These are phyloP conservation scores for Linnaemya tessellans DNA, from an alignment of 2,888 invertebrate genomes.

Conservation along the genomic window DNA sequence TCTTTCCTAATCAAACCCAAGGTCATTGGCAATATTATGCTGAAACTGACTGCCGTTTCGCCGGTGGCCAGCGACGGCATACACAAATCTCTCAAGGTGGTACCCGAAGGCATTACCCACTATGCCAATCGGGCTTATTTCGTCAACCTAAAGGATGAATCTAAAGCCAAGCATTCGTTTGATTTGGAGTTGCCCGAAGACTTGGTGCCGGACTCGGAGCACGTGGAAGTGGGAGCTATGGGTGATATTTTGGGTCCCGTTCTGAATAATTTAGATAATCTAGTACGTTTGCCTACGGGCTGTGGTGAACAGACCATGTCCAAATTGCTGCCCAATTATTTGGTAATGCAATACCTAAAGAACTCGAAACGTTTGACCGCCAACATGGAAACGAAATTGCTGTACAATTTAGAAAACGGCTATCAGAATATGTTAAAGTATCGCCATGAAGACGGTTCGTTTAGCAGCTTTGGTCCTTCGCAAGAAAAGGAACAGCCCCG, in stretches of 20 bases:
- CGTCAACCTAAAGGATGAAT: slow-evolving; percentile 87
- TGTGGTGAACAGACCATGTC: slow-evolving; percentile 91
- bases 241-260: slow-evolving; percentile 86
- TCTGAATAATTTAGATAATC: slow-evolving; percentile 86
- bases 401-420: slow-evolving; percentile 88
- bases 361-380: slow-evolving; percentile 86
- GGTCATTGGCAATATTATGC: slow-evolving; percentile 88
- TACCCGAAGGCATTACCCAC: slow-evolving; percentile 92
- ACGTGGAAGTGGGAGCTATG: slow-evolving; percentile 85
- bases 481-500: slow-evolving; percentile 79
- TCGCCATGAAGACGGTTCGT: slow-evolving; percentile 93
- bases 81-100: slow-evolving; percentile 88
- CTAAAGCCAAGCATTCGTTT: slow-evolving; percentile 85
- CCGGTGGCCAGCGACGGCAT: slow-evolving; percentile 91
- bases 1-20: slow-evolving; percentile 93
- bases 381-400: slow-evolving; percentile 86
- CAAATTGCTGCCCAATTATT: slow-evolving; percentile 87
- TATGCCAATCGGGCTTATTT: slow-evolving; percentile 89
- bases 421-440: slow-evolving; percentile 96
- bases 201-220: slow-evolving; percentile 86
- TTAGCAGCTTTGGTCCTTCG: slow-evolving; percentile 89
- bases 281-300: slow-evolving; percentile 87
- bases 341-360: slow-evolving; percentile 92
- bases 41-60: slow-evolving; percentile 91
- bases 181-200: slow-evolving; percentile 90